Evolutionary conservation across 2,888 invertebrate species (phyloP).

Genomic region (Tenthredo distinguenda): DNA sequence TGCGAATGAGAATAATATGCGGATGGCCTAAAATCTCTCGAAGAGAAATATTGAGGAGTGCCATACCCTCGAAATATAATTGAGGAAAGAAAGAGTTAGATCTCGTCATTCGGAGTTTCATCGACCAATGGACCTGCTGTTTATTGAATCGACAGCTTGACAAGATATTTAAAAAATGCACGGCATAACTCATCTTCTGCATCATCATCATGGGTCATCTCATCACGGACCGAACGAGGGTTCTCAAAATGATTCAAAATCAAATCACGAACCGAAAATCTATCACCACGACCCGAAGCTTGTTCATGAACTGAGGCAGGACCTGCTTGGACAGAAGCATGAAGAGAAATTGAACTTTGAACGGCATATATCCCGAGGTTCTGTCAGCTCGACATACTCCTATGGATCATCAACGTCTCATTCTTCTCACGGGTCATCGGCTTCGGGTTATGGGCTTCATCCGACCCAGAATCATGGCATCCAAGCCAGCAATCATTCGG

Average conservation of each 20-base stretch:
- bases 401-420: conserved; percentile 68
- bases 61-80: background rate
- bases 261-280: conserved; percentile 51
- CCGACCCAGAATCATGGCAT: conserved; percentile 73
- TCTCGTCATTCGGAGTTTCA: background rate
- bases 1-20: background rate
- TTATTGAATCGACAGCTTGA: background rate
- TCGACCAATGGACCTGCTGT: background rate
- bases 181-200: conserved; percentile 77
- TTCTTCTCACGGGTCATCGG: conserved; percentile 70
- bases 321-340: conserved; percentile 64
- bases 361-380: conserved; percentile 68
- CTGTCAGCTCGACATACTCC: conserved; percentile 74
- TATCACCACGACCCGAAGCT: conserved; percentile 66
- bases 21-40: background rate
- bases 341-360: conserved; percentile 64
- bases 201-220: conserved; percentile 72
- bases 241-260: conserved; percentile 66
- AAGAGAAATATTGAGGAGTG: background rate
- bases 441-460: conserved; percentile 79
- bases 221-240: conserved; percentile 77
- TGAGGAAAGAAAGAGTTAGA: background rate
- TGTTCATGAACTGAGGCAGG: conserved; percentile 70
- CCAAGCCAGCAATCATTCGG: conserved; percentile 66
- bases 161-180: conserved; percentile 76